Percentiles rank a stretch among this genome's conserved stretches.
These are phyloP conservation scores for Magallana nippona DNA, from an alignment of 2,888 invertebrate genomes.

Conservation along the genomic window DNA sequence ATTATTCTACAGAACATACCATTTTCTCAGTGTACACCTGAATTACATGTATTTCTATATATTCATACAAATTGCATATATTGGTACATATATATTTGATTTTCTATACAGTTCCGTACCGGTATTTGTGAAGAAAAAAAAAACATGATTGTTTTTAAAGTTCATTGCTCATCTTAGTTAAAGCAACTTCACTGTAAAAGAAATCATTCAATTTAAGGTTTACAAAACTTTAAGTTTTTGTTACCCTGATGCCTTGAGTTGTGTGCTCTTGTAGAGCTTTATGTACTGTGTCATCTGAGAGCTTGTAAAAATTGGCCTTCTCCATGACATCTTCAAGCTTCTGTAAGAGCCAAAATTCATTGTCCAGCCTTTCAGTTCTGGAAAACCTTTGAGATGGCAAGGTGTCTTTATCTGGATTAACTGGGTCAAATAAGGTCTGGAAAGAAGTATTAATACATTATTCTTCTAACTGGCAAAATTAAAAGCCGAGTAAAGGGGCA, in stretches of 20 bases:
- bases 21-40: too few species aligned
- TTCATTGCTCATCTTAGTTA: too few species aligned
- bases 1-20: too few species aligned
- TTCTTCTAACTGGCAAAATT: neutral
- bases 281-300: slow-evolving; percentile 67
- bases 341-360: slow-evolving; percentile 78
- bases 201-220: too few species aligned
- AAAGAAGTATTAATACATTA: slow-evolving; percentile 44
- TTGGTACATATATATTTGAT: neutral
- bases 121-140: too few species aligned
- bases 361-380: slow-evolving; percentile 76
- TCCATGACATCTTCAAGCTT: slow-evolving; percentile 74
- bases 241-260: slow-evolving; percentile 74
- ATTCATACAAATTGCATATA: neutral
- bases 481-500: too few species aligned
- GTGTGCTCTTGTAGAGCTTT: slow-evolving; percentile 72
- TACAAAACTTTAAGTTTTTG: slow-evolving; percentile 36
- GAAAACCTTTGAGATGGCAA: slow-evolving; percentile 70
- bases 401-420: slow-evolving; percentile 80
- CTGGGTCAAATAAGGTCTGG: slow-evolving; percentile 78
- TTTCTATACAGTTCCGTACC: too few species aligned
- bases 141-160: too few species aligned
- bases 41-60: too few species aligned
- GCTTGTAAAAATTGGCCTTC: slow-evolving; percentile 77
- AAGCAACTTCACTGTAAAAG: too few species aligned